Base-by-base conservation (phyloP, 1,140 invertebrate species). In the Drosophila novamexicana region DNA sequence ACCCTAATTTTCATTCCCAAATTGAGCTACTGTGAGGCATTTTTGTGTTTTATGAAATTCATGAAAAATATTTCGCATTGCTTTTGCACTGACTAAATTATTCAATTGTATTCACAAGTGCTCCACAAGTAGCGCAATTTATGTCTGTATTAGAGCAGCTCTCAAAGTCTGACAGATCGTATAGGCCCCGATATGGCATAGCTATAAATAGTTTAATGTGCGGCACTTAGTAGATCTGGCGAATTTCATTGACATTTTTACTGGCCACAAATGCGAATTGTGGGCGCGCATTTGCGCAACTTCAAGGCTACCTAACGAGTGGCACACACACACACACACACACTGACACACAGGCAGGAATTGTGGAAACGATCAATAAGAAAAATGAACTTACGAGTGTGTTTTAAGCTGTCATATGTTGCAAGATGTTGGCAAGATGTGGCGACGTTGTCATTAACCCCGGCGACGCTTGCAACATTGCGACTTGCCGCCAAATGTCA, bases 401-500 rank as follows among this genome's bases (percentile, higher is more conserved):
- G 54, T 54, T 45, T 44, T 18, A 12, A 52, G 67, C 67, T 70
- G 72, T 75, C 67, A 75, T 64, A 75, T 70, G 22, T 32, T 50
- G 58, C 42, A 49, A 34, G 42, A 16, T 9, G 34, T 16, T n/a
- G 54, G 56, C 44, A 34, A 64, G 52, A 57, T 72, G 53, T 53
- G 14, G 59, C 47, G 73, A 53, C 42, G 57, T 75, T 71, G 68
- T 75, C 73, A 75, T 75, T 75, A 75, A 75, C 73, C 73, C 49
- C 67, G 44, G 42, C 50, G 49, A 58, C 54, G 34, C 49, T 56
- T 53, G 49, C 57, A 57, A 72, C 63, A 54, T 69, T 54, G 61
- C 45, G 54, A 67, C 50, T 58, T 63, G 72, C 72, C 59, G 72
- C 67, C 59, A 75, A 75, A 75, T 75, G 73, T 71, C 73, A 75